A percentile compares a stretch with the other conserved stretches of the same genome.
Conservation (phyloP, 2,888 invertebrate species). For the Leptinotarsa juncta region DNA sequence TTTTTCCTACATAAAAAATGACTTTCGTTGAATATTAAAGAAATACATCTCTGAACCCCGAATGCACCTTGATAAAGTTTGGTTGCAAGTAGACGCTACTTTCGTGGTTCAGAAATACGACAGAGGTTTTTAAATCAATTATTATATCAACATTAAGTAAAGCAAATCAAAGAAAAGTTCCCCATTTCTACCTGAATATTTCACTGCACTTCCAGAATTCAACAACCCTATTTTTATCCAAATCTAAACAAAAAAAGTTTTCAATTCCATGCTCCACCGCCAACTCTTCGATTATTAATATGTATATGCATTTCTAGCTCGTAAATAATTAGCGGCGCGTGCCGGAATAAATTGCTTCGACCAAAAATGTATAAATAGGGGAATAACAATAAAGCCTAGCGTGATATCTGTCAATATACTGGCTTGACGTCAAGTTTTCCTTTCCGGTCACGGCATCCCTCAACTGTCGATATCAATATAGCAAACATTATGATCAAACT, state of each 20-base stretch:
- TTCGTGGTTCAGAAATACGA: too few species aligned
- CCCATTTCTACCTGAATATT: neutral
- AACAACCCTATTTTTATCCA: neutral
- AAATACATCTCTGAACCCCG: too few species aligned
- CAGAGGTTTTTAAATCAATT: too few species aligned
- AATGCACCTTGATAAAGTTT: too few species aligned
- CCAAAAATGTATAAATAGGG: constrained; percentile 41
- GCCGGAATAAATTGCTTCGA: constrained; percentile 32
- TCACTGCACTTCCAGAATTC: neutral
- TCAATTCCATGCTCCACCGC: neutral
- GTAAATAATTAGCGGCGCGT: constrained; percentile 16
- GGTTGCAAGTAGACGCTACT: too few species aligned
- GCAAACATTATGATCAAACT: neutral
- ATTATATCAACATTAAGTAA: too few species aligned
- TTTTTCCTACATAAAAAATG: too few species aligned
- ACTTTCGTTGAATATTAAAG: too few species aligned
- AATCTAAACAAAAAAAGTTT: neutral
- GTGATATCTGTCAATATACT: constrained; percentile 52
- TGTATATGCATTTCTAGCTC: constrained; percentile 17
- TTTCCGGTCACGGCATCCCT: constrained; percentile 48
- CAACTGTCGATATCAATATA: constrained; percentile 24
- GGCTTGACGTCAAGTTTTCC: constrained; percentile 48
- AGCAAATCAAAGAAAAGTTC: neutral
- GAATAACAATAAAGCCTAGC: constrained; percentile 43
- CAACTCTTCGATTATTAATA: constrained; percentile 11